Base-by-base conservation (phyloP, 2,113 vertebrate genomes). In the Planiliza haematocheilus region DNA sequence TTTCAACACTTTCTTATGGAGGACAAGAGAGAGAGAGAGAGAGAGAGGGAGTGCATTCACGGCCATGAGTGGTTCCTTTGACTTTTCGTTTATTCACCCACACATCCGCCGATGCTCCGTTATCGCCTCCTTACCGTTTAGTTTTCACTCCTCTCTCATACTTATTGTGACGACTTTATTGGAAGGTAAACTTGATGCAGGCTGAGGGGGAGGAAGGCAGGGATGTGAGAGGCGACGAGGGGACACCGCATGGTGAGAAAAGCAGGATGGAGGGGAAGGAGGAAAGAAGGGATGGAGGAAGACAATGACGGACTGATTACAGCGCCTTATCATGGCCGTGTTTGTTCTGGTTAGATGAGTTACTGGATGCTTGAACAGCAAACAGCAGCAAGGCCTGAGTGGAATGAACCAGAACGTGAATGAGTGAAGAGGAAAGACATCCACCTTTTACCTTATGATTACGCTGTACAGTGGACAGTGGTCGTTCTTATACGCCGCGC, bases 241-340 rank as follows among this genome's bases (percentile, higher is more conserved):
- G 42, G 62, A 46, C 55, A 63, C 21, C 20, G 72, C n/a, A 74
- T 67, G 71, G 73, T 58, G 56, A 39, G 64, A 63, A 58, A 58
- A 2, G 0, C 7, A 3, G 38, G 10, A 11, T 20, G n/a, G 51
- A 1, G 4, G 13, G 11, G 14, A 45, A 9, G 42, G 21, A 9
- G 24, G 61, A 50, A 14, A 21, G 56, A 48, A 49, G 30, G 58
- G 67, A 67, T 42, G 18, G 55, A 61, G 43, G 38, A 48, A 78
- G 77, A 83, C 71, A 84, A 74, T 79, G 78, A 74, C 18, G 60
- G 75, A 52, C 79, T 85, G 82, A 86, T 85, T 86, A 67, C 67
- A 34, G 63, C 70, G 53, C 63, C 67, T 81, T 86, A 72, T 83
- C 77, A 65, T 56, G 0, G 38, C 70, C 76, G 77, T 69, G 45